Conservation (phyloP, 2,797 vertebrate genomes). For the Chiloscyllium punctatum region DNA sequence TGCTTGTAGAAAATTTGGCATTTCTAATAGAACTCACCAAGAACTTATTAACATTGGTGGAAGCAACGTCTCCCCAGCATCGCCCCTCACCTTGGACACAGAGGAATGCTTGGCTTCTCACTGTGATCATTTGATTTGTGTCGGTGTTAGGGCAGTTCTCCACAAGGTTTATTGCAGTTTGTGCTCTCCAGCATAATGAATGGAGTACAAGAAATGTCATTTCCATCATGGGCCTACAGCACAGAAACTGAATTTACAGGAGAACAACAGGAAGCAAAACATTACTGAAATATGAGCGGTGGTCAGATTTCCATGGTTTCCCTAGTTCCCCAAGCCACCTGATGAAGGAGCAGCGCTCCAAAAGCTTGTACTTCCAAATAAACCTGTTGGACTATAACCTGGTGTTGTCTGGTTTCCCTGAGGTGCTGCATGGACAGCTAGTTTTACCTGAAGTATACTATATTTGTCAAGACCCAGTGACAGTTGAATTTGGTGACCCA, state of each 20-base stretch:
- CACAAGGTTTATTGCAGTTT: background rate
- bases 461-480: background rate
- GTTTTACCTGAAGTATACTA: background rate
- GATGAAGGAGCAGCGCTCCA: no score
- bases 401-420: no score
- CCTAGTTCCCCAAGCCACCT: background rate
- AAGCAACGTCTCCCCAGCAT: no score
- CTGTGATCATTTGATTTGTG: background rate
- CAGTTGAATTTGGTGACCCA: background rate
- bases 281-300: background rate
- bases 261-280: background rate
- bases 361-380: no score
- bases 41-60: no score
- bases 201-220: background rate
- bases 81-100: no score
- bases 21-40: no score
- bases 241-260: background rate
- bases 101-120: background rate
- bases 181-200: background rate
- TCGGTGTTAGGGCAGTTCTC: background rate
- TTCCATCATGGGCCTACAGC: background rate
- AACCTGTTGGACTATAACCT: no score
- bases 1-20: no score
- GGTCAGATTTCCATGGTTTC: background rate
- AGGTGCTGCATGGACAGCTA: background rate